Evolutionary conservation across 2,888 invertebrate genomes (phyloP).

Genomic region (Ichneumon xanthorius): DNA sequence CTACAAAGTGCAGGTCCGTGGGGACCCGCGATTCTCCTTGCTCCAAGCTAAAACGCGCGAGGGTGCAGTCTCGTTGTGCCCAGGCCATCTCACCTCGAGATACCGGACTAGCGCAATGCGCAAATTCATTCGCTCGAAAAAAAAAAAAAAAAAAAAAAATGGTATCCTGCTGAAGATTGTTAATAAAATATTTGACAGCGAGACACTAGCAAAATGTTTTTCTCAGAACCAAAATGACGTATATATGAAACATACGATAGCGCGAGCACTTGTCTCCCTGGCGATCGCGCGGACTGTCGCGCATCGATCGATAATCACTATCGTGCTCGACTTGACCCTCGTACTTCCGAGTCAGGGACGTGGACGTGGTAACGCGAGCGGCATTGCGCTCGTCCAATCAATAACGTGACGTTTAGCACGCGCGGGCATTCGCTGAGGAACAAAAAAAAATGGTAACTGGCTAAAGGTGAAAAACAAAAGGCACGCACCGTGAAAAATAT

Average conservation of each 20-base stretch:
- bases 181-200: background rate
- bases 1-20: conserved; percentile 60
- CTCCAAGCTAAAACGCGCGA: conserved; percentile 33
- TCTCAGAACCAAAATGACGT: background rate
- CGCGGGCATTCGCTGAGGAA: conserved; percentile 49
- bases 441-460: background rate
- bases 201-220: background rate
- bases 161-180: background rate
- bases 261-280: conserved; percentile 15
- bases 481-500: background rate
- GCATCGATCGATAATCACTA: conserved; percentile 65
- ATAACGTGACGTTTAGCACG: conserved; percentile 72
- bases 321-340: conserved; percentile 69
- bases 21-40: conserved; percentile 39
- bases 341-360: conserved; percentile 69
- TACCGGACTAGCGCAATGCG: conserved; percentile 65
- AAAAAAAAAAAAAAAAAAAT: background rate
- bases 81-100: conserved; percentile 10
- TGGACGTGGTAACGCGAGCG: conserved; percentile 62
- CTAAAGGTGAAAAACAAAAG: conserved; percentile 10
- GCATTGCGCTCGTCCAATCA: conserved; percentile 70
- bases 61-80: conserved; percentile 25
- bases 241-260: background rate
- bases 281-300: conserved; percentile 52
- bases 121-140: conserved; percentile 48